Evolutionary conservation across 2,113 vertebrate genomes (phyloP).

Genomic region (Cyanoderma ruficeps): DNA sequence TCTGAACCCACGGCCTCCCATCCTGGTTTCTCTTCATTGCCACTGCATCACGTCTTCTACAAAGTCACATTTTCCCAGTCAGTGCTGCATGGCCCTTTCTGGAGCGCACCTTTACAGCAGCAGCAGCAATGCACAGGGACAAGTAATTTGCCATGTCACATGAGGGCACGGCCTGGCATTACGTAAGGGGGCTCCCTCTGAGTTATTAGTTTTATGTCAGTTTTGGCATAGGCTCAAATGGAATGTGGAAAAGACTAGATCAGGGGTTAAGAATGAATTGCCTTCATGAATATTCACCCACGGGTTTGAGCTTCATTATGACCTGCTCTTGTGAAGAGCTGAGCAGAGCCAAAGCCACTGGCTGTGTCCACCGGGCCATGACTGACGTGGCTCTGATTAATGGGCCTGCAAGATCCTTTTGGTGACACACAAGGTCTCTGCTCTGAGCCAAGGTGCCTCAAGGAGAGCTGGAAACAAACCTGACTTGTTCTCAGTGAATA

Average conservation of each 20-base stretch:
- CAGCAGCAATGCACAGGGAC: conserved; percentile 19
- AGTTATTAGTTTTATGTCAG: not conserved
- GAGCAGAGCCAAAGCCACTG: not conserved
- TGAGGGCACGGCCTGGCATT: not conserved
- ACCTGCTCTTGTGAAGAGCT: not conserved
- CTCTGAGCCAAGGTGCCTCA: not conserved
- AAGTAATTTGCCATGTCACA: not conserved
- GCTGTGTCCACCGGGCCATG: not conserved
- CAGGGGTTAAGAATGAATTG: not conserved
- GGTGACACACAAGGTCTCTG: not conserved
- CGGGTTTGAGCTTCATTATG: not conserved
- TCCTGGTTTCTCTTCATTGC: conserved; percentile 48
- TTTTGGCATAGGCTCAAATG: not conserved
- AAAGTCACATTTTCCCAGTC: conserved; percentile 38
- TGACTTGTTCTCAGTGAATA: not conserved
- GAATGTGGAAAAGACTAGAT: not conserved
- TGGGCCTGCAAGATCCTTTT: not conserved
- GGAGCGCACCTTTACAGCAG: conserved; percentile 46
- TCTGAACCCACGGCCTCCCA: conserved; percentile 20
- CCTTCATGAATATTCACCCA: not conserved
- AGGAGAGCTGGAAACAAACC: not conserved
- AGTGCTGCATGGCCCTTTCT: conserved; percentile 16
- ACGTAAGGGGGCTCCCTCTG: not conserved
- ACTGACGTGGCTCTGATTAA: not conserved
- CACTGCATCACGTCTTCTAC: not conserved